Percentiles rank a stretch among this genome's conserved stretches.
These are phyloP conservation scores for Ammodytes marinus DNA, from an alignment of 2,113 vertebrate genomes.

Conservation along the genomic window DNA sequence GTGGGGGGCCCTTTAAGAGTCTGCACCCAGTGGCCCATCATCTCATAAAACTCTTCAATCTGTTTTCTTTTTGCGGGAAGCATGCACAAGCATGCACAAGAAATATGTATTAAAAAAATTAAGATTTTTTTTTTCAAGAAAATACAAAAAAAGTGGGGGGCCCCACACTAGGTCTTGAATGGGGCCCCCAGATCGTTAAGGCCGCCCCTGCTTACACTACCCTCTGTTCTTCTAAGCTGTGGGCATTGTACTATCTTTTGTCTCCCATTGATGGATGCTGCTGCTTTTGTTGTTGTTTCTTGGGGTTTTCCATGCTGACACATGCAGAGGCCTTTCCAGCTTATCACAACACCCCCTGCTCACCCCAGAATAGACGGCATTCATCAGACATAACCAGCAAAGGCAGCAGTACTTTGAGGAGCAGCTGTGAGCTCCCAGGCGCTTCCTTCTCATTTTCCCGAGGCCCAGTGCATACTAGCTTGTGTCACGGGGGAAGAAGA, in stretches of 20 bases:
- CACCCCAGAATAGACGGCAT: constrained; percentile 48
- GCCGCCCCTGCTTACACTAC: constrained; percentile 4
- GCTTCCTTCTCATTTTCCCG: constrained; percentile 31
- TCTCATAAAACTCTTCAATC: too few relatives aligned
- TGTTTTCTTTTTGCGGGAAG: too few relatives aligned
- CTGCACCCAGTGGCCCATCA: too few relatives aligned
- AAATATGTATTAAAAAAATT: too few relatives aligned
- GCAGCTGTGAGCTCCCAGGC: constrained; percentile 64
- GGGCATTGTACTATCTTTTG: neutral
- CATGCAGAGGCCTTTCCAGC: constrained; percentile 11
- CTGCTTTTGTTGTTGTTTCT: constrained; percentile 35
- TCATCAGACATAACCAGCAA: constrained; percentile 36
- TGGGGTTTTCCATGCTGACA: constrained; percentile 40
- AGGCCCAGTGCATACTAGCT: constrained; percentile 47
- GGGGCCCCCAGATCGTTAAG: too few relatives aligned
- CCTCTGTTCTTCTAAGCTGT: neutral
- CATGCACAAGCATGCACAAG: too few relatives aligned
- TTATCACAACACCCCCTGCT: constrained; percentile 2
- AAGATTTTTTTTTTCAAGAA: too few relatives aligned
- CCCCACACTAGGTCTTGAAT: too few relatives aligned
- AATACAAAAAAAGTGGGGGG: too few relatives aligned
- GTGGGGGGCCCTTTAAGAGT: too few relatives aligned
- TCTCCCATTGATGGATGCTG: constrained; percentile 7
- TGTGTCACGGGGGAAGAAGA: constrained; percentile 26
- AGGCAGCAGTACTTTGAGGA: constrained; percentile 52